Evolutionary conservation across 1,140 invertebrate genomes (phyloP).

Genomic region (Pseudomyrmex cubaensis): DNA sequence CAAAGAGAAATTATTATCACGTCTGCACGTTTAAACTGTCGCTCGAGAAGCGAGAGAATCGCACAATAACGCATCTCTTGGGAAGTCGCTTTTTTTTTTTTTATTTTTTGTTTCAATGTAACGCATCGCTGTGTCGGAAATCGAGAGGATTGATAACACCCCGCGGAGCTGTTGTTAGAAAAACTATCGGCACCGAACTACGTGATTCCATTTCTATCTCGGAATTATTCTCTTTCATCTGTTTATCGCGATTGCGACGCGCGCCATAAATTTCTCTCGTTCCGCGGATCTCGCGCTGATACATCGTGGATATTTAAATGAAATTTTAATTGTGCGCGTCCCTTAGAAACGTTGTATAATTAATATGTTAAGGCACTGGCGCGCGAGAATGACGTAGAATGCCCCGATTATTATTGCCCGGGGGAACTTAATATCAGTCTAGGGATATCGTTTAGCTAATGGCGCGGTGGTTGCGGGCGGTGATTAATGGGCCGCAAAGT

Average conservation of each 20-base stretch:
- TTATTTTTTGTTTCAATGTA: not conserved
- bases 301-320: too few relatives aligned
- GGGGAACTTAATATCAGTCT: constrained; percentile 33
- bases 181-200: constrained; percentile 5
- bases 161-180: constrained; percentile 35
- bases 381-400: not conserved
- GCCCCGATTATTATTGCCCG: constrained; percentile 38
- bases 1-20: not conserved
- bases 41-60: not conserved
- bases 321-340: constrained; percentile 12
- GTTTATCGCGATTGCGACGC: not conserved
- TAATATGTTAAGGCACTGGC: not conserved
- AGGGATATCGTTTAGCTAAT: constrained; percentile 43
- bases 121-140: constrained; percentile 1
- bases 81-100: too few relatives aligned
- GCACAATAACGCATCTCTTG: not conserved
- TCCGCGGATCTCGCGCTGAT: too few relatives aligned
- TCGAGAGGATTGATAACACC: constrained; percentile 45
- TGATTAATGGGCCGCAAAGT: constrained; percentile 49
- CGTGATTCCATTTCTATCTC: constrained; percentile 47
- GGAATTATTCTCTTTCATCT: not conserved
- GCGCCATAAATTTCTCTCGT: too few relatives aligned
- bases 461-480: not conserved
- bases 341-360: not conserved
- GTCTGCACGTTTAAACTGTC: not conserved